A percentile compares a stretch with the other conserved stretches of the same genome.
phyloP scores from a whole-genome alignment of 2,888 invertebrate genomes.

The Drosophila macrospina region DNA sequence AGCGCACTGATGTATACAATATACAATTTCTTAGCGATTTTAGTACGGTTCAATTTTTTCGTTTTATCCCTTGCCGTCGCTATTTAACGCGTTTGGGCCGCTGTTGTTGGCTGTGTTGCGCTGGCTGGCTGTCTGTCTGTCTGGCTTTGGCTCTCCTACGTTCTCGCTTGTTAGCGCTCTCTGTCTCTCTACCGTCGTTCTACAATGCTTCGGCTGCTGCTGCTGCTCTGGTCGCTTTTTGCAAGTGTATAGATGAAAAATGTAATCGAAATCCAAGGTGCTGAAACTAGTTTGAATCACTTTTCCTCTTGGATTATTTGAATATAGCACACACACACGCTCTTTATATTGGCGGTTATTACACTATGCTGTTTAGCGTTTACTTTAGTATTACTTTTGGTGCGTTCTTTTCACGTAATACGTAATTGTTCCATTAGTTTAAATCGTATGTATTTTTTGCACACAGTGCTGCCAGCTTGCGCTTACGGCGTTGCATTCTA shows the following conservation, averaged over 20 bases:
- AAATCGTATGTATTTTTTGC: slow-evolving; percentile 78
- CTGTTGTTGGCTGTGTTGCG: slow-evolving; percentile 71
- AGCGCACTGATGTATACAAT: slow-evolving; percentile 21
- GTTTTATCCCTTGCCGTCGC: slow-evolving; percentile 40
- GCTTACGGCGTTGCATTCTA: slow-evolving; percentile 65
- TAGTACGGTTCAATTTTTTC: slow-evolving; percentile 25
- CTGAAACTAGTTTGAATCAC: slow-evolving; percentile 72
- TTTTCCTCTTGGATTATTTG: slow-evolving; percentile 53
- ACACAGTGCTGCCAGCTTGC: slow-evolving; percentile 76
- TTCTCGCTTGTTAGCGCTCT: slow-evolving; percentile 63
- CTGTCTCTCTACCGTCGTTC: slow-evolving; percentile 56
- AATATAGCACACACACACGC: slow-evolving; percentile 64
- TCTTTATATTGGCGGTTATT: slow-evolving; percentile 36
- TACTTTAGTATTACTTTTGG: slow-evolving; percentile 58
- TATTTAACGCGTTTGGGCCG: slow-evolving; percentile 61
- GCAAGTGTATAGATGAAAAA: slow-evolving; percentile 77
- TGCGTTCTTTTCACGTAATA: slow-evolving; percentile 80
- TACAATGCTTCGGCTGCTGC: slow-evolving; percentile 55
- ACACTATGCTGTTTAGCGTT: slow-evolving; percentile 41
- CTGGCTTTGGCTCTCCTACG: slow-evolving; percentile 59
- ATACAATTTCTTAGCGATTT: slow-evolving; percentile 32
- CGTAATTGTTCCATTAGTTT: slow-evolving; percentile 79
- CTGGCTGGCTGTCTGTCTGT: slow-evolving; percentile 62
- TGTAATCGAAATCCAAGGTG: slow-evolving; percentile 72
- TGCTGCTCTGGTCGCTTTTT: slow-evolving; percentile 58